A percentile compares a stretch with the other conserved stretches of the same genome.
Evolutionary conservation across 2,797 vertebrate species (phyloP).

Genomic region (Synanceia verrucosa): DNA sequence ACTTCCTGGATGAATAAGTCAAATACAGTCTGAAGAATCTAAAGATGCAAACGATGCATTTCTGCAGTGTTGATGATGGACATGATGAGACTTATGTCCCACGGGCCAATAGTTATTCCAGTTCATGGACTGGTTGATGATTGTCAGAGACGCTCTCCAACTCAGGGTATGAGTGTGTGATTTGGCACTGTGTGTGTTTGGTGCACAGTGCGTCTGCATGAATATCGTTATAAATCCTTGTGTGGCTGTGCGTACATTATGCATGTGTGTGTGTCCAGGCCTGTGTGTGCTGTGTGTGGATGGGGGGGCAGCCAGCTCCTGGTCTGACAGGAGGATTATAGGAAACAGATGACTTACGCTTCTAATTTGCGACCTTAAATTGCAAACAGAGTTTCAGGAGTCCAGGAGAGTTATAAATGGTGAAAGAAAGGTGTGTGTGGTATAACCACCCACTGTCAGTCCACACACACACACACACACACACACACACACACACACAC

Average conservation of each 20-base stretch:
- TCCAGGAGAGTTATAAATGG: conserved; percentile 93
- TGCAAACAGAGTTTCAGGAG: conserved; percentile 99
- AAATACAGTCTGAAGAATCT: too few relatives aligned
- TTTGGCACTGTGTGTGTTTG: neutral
- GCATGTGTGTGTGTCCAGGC: conserved; percentile 3
- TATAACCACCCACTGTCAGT: neutral
- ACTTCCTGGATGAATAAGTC: too few relatives aligned
- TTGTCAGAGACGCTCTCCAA: neutral
- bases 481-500: conserved; percentile 81
- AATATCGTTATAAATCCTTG: conserved; percentile 13
- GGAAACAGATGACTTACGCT: conserved; percentile 99
- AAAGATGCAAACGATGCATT: too few relatives aligned
- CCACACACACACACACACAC: conserved; percentile 72
- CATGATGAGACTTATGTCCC: too few relatives aligned
- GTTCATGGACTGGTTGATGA: neutral
- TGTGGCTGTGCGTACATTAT: neutral
- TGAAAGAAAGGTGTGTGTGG: conserved; percentile 81
- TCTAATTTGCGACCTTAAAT: conserved; percentile 99
- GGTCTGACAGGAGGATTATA: conserved; percentile 97
- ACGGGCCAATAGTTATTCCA: neutral
- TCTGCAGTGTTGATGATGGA: too few relatives aligned
- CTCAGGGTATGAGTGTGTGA: neutral
- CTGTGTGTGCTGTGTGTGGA: conserved; percentile 20
- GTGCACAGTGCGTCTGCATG: conserved; percentile 2
- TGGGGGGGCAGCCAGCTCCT: conserved; percentile 77